Percentiles rank a stretch among this genome's conserved stretches.
Conservation (phyloP, 2,797 vertebrate species). For the Halcyon leucocephala region DNA sequence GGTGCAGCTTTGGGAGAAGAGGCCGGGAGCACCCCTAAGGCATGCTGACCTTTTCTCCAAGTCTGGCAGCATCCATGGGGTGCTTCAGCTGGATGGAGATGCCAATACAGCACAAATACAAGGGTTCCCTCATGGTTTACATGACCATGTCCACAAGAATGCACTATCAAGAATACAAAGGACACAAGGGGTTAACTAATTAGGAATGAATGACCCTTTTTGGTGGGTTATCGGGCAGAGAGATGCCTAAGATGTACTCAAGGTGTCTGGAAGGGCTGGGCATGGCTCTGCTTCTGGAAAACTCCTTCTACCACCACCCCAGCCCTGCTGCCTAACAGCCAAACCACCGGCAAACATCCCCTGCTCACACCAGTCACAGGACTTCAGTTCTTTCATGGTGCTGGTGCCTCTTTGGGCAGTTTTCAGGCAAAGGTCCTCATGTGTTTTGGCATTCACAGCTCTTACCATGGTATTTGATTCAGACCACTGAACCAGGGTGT, state of each 20-base stretch:
- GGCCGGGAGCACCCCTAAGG: neutral
- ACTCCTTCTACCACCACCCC: neutral
- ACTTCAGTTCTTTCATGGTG: neutral
- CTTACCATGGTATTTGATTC: neutral
- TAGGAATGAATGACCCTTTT: neutral
- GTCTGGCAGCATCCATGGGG: too few species aligned
- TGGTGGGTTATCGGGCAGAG: neutral
- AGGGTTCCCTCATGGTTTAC: accelerated
- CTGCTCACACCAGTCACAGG: accelerated
- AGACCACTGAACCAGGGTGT: neutral
- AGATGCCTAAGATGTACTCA: neutral
- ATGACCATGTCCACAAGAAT: accelerated
- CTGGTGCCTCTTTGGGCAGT: neutral
- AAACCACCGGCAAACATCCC: neutral
- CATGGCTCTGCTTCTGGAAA: accelerated
- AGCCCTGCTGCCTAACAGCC: neutral
- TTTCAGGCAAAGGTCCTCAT: neutral
- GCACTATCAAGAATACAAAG: neutral
- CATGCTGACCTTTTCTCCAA: accelerated
- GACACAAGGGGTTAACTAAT: neutral
- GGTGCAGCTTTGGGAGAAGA: neutral
- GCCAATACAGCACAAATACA: neutral
- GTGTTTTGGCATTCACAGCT: neutral
- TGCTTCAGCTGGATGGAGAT: neutral
- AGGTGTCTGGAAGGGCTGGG: neutral